These are phyloP conservation scores for Henricia sp. DNA, from an alignment of 53 echinoderm and acorn worm species.

Conservation along the genomic window DNA sequence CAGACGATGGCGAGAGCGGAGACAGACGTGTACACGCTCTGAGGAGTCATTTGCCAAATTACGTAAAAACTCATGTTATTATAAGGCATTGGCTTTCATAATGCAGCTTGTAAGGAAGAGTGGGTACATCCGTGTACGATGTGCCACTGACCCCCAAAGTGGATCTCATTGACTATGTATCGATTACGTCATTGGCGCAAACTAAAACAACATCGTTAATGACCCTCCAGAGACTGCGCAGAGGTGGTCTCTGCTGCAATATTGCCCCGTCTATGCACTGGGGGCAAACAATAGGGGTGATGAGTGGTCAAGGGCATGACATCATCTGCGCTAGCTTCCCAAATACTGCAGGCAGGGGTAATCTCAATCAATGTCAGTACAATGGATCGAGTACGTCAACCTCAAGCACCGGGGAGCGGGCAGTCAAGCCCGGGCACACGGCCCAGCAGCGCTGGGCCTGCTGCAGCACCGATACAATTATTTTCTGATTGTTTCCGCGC, in stretches of 20 bases:
- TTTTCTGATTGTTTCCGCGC: conserved; percentile 66
- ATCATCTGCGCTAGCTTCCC: conserved; percentile 46
- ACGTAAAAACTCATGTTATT: conserved; percentile 57
- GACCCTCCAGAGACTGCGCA: conserved; percentile 36
- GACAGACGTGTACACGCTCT: conserved; percentile 47
- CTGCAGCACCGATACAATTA: conserved; percentile 56
- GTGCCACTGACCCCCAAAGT: conserved; percentile 61
- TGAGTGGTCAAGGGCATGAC: conserved; percentile 64
- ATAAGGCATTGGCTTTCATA: conserved; percentile 64
- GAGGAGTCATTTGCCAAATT: conserved; percentile 65
- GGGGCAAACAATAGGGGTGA: conserved; percentile 56
- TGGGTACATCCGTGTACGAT: conserved; percentile 30
- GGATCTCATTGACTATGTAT: conserved; percentile 47
- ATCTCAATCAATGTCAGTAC: conserved; percentile 61
- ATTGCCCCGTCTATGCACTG: conserved; percentile 52
- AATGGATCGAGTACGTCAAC: conserved; percentile 62
- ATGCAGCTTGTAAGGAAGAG: conserved; percentile 30
- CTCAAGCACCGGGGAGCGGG: not conserved
- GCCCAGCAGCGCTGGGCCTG: not conserved
- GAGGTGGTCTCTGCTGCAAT: conserved; percentile 33
- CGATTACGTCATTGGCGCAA: conserved; percentile 55
- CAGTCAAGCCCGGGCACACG: not conserved
- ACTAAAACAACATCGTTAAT: conserved; percentile 62
- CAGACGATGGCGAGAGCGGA: conserved; percentile 14
- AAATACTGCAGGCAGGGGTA: conserved; percentile 29